These are phyloP conservation scores for Crematogaster levior DNA, from an alignment of 2,888 invertebrate species.

Conservation along the genomic window DNA sequence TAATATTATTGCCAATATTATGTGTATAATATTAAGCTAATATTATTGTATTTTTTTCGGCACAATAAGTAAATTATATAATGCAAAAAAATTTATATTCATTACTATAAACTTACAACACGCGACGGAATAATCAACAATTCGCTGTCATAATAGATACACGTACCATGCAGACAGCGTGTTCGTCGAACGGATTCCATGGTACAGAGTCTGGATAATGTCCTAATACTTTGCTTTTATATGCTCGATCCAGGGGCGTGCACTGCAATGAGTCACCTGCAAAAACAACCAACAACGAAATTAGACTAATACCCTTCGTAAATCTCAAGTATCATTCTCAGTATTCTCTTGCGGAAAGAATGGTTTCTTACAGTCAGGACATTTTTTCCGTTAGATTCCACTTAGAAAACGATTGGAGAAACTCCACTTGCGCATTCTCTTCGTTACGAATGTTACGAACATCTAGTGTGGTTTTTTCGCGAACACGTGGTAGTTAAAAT, in stretches of 20 bases:
- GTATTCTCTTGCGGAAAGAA: not conserved
- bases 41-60: not conserved
- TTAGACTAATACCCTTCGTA: not conserved
- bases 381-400: not conserved
- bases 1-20: no score
- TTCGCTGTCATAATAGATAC: not conserved
- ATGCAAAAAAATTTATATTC: not conserved
- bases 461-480: not conserved
- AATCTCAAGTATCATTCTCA: not conserved
- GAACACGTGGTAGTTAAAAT: not conserved
- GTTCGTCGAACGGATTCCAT: slow-evolving; percentile 96
- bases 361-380: not conserved
- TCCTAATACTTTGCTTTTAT: slow-evolving; percentile 96
- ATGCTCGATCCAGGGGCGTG: slow-evolving; percentile 97
- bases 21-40: no score
- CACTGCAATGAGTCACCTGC: slow-evolving; percentile 94
- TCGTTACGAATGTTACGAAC: not conserved
- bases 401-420: not conserved
- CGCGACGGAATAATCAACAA: not conserved
- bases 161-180: slow-evolving; percentile 98
- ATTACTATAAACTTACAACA: slow-evolving; percentile 3
- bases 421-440: not conserved
- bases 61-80: not conserved
- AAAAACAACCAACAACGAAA: slow-evolving; percentile 48
- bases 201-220: slow-evolving; percentile 97